Evolutionary conservation across 2,113 vertebrate genomes (phyloP).

Genomic region (Carollia perspicillata): DNA sequence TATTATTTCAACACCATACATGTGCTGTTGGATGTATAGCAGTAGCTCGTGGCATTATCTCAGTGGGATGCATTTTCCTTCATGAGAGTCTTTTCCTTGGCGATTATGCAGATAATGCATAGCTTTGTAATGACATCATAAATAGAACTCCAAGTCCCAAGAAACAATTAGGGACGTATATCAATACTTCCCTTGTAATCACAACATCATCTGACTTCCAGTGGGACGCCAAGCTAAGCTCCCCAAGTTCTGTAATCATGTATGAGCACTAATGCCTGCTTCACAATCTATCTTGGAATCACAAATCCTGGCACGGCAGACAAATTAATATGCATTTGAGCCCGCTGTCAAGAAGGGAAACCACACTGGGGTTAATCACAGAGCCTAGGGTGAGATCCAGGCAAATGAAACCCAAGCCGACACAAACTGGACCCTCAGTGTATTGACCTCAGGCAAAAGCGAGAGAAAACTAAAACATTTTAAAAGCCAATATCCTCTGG

Average conservation of each 20-base stretch:
- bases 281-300: conserved; percentile 26
- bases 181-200: conserved; percentile 46
- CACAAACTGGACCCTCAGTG: rapidly evolving
- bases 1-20: conserved; percentile 47
- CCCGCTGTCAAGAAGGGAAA: conserved; percentile 62
- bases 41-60: neutral
- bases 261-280: neutral
- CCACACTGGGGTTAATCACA: conserved; percentile 42
- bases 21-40: neutral
- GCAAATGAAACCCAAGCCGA: neutral
- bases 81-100: conserved; percentile 42
- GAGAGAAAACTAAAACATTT: neutral
- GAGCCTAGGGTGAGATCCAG: neutral
- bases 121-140: conserved; percentile 60
- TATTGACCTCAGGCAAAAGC: conserved; percentile 26
- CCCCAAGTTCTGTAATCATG: neutral
- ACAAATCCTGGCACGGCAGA: conserved; percentile 20
- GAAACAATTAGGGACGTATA: conserved; percentile 64
- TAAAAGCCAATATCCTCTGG: neutral
- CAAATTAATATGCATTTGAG: conserved; percentile 58
- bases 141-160: conserved; percentile 59
- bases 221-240: neutral
- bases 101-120: conserved; percentile 40
- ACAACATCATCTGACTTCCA: conserved; percentile 54
- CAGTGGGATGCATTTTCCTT: conserved; percentile 40